Base-by-base conservation (phyloP, 2,113 vertebrate species). In the Thermophis baileyi region DNA sequence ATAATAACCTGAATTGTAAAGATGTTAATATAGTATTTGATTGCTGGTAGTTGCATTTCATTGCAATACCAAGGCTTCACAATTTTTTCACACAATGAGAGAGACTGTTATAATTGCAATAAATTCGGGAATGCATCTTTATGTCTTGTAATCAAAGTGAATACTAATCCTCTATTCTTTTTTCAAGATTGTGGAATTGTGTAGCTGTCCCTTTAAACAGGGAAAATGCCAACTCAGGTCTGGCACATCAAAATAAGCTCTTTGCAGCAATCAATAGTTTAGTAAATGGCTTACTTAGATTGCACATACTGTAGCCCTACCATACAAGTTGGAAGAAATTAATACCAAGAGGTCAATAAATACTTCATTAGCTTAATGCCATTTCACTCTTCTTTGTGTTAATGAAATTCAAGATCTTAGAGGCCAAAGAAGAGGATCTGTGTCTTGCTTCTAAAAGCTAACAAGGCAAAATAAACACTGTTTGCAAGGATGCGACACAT, bases 311-410 rank as follows among this genome's bases (percentile, higher is more conserved):
- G 0, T 50, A 47, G 6, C 93, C 47, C 12, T 93, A 93, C 85
- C 63, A 90, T 54, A 91, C 30, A 94, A 50, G 0, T 0, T 1
- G 0, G 2, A 87, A 86, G 18, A 93, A n/a, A 90, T 92, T 94
- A 94, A 92, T 49, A 55, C 0, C 11, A 85, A 49, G 11, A 6
- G 51, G 86, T 94, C 85, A 94, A 91, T 44, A 93, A 8, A 90
- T 92, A 51, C 0, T 0, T 90, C 55, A 54, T 8, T 47, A 90
- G 9, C 30, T 94, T 93, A 93, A 90, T 63, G 47, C 1, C 85
- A 12, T 5, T 87, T 81, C 54, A 1, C 24, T 96, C 46, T 51
- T 10, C 91, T 94, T 94, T 49, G 60, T 93, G 12, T 86, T 53
- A 93, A 93, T 92, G 24, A 85, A 91, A 92, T 6, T n/a, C 5